These are phyloP conservation scores for Sipha maydis DNA, from an alignment of 2,888 invertebrate species.

Conservation along the genomic window DNA sequence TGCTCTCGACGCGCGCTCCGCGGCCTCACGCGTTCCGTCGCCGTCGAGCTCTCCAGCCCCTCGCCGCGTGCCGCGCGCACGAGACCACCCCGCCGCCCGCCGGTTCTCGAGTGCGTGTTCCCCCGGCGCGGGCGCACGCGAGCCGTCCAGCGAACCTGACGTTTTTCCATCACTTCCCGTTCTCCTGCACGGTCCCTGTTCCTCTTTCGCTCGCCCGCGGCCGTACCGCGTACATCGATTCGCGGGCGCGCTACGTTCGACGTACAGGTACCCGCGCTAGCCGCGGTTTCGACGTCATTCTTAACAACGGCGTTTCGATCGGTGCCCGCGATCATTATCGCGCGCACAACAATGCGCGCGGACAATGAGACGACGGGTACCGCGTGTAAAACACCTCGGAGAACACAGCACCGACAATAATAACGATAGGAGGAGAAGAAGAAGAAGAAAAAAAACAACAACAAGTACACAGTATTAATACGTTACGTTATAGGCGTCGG, in stretches of 20 bases:
- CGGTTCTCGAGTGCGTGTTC: background rate
- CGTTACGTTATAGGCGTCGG: constrained; percentile 53
- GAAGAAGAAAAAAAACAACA: constrained; percentile 11
- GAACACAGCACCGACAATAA: too few relatives aligned
- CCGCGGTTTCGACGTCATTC: constrained; percentile 13
- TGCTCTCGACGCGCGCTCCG: background rate
- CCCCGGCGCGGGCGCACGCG: too few relatives aligned
- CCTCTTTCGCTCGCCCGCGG: too few relatives aligned
- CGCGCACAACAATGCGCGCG: constrained; percentile 50
- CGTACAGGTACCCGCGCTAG: background rate
- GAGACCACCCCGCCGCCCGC: background rate
- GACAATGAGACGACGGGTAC: constrained; percentile 2
- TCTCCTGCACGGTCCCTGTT: too few relatives aligned
- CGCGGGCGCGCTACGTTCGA: too few relatives aligned
- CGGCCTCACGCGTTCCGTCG: too few relatives aligned
- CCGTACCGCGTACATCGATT: too few relatives aligned
- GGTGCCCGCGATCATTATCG: constrained; percentile 45
- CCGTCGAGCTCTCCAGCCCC: too few relatives aligned
- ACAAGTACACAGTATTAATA: constrained; percentile 38
- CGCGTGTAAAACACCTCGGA: constrained; percentile 9
- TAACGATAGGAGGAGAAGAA: background rate
- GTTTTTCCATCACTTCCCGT: background rate
- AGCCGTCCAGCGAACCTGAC: too few relatives aligned
- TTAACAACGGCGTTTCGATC: constrained; percentile 55
- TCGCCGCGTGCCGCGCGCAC: too few relatives aligned